Percentiles rank a stretch among this genome's conserved stretches.
Evolutionary conservation across 2,797 vertebrate species (phyloP).

Genomic region (Chanos chanos): DNA sequence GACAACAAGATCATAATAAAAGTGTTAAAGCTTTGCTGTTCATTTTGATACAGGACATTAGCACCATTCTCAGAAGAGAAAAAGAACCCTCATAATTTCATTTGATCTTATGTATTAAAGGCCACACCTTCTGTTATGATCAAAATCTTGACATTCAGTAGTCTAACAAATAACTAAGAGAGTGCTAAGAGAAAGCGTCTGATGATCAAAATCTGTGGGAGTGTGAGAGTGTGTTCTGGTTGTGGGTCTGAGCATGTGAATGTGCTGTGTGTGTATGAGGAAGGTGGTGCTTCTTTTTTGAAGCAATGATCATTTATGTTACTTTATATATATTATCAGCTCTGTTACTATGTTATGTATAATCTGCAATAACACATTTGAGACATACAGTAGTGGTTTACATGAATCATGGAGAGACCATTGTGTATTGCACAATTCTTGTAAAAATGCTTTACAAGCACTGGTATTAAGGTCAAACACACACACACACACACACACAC

Average conservation of each 20-base stretch:
- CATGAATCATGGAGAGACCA: conserved; percentile 30
- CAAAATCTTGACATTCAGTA: conserved; percentile 57
- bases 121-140: conserved; percentile 49
- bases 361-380: neutral
- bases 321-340: neutral
- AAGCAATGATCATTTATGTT: neutral
- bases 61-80: conserved; percentile 59
- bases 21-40: conserved; percentile 14
- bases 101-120: conserved; percentile 35
- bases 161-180: conserved; percentile 70
- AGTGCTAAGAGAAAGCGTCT: too few relatives aligned
- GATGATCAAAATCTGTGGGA: conserved; percentile 30
- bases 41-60: conserved; percentile 53
- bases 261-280: too few relatives aligned
- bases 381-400: conserved; percentile 56
- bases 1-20: neutral
- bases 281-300: neutral
- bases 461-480: too few relatives aligned
- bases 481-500: neutral
- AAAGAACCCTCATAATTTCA: conserved; percentile 44
- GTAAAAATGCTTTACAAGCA: neutral
- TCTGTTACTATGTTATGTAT: too few relatives aligned
- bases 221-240: conserved; percentile 2
- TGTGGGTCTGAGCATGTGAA: conserved; percentile 2
- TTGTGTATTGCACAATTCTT: too few relatives aligned